Evolutionary conservation across 2,888 invertebrate genomes (phyloP).

Genomic region (Hyalella azteca): DNA sequence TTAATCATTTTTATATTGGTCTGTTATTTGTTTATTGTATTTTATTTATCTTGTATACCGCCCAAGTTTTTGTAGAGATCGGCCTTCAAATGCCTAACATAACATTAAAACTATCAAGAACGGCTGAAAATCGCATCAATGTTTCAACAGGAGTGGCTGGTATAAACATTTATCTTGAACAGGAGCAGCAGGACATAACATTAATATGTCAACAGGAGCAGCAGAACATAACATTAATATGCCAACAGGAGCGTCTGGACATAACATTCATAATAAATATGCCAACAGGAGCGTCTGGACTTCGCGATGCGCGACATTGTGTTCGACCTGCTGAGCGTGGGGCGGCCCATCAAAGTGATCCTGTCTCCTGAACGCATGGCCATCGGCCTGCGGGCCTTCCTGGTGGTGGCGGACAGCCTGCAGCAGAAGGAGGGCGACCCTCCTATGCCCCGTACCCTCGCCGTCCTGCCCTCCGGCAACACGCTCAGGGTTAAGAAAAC

Average conservation of each 20-base stretch:
- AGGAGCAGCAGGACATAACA: neutral
- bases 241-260: no score
- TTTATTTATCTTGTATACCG: no score
- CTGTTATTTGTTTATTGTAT: no score
- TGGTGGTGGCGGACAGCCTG: constrained; percentile 96
- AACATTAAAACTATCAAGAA: no score
- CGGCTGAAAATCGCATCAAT: no score
- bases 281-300: constrained; percentile 82
- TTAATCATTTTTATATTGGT: no score
- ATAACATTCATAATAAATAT: constrained; percentile 14
- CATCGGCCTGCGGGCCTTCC: constrained; percentile 94
- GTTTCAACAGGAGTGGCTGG: neutral
- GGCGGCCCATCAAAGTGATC: constrained; percentile 89
- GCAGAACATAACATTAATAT: no score
- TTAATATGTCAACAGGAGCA: no score
- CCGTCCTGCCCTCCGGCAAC: constrained; percentile 92
- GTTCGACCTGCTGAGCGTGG: constrained; percentile 94
- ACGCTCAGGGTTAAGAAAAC: constrained; percentile 94
- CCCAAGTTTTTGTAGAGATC: no score
- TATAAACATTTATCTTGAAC: neutral
- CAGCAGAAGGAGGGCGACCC: constrained; percentile 99
- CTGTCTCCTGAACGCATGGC: constrained; percentile 97
- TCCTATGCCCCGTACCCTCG: constrained; percentile 96
- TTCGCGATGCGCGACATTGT: constrained; percentile 99
- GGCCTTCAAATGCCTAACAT: no score